phyloP scores from a whole-genome alignment of 2,113 vertebrate genomes.

The Glaucomys volans region DNA sequence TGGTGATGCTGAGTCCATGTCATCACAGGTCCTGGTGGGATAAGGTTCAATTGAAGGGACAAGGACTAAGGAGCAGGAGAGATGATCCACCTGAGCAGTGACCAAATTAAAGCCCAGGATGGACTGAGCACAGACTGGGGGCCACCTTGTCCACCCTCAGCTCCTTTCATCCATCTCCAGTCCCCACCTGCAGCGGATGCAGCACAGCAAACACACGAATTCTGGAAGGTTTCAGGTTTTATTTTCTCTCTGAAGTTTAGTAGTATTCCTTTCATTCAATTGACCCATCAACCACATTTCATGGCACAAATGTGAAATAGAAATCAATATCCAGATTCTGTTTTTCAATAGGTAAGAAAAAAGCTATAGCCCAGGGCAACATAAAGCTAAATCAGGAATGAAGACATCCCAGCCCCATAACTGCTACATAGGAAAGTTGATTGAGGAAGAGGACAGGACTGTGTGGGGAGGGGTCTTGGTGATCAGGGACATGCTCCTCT shows the following conservation, averaged over 20 bases:
- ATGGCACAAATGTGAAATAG: neutral
- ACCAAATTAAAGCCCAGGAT: neutral
- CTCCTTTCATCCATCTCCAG: neutral
- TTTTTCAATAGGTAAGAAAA: neutral
- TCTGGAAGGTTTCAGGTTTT: neutral
- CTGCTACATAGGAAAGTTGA: too few relatives aligned
- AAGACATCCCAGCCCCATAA: too few relatives aligned
- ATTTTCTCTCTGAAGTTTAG: too few relatives aligned
- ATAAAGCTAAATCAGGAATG: too few relatives aligned
- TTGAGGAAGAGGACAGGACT: too few relatives aligned
- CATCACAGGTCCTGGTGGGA: neutral
- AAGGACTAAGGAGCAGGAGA: neutral
- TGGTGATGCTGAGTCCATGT: neutral
- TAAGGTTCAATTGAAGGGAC: neutral
- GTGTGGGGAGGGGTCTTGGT: too few relatives aligned
- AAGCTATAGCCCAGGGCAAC: neutral
- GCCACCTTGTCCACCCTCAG: neutral
- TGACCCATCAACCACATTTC: too few relatives aligned
- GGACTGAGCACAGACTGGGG: fast-evolving
- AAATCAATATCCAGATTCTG: neutral
- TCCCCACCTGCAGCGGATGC: neutral
- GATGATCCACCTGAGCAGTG: fast-evolving
- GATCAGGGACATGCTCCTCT: too few relatives aligned
- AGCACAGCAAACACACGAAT: neutral
- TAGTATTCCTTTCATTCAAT: neutral